Base-by-base conservation (phyloP, 2,888 invertebrate species). In the Strigamia maritima region DNA sequence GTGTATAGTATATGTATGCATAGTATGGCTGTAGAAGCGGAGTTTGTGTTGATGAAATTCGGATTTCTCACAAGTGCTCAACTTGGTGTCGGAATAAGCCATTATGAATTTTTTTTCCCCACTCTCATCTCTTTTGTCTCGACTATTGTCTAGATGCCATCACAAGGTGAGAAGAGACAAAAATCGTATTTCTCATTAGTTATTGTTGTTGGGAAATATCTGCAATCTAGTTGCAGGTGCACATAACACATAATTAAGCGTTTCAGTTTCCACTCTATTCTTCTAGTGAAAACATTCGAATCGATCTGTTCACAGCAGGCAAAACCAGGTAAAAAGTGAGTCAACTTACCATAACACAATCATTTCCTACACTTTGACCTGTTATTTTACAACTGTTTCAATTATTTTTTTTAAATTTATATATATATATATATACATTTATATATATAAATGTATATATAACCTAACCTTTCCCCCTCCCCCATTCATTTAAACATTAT, bases 141-240 rank as follows among this genome's bases (percentile, higher is more conserved):
- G 26, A 4, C 3, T 24, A 4, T 65, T 26, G 65, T 16, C 12
- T 8, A 65, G 26, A 65, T 65, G 65, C 65, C 65, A 65, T 65
- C 65, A 26, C 24, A 65, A 65, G 65, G 65, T 65, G 65, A 65
- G 65, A 26, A 38, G 16, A 10, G 65, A 65, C 65, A 16, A 65
- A 49, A 65, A 24, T 65, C 10, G 28, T 28, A 65, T 28, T 65
- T 65, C 65, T 65, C 65, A 65, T 65, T 65, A 65, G 26, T 65
- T 65, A 65, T 65, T 65, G 65, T 65, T 65, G 65, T 49, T 65
- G 65, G 12, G 65, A 26, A 26, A 26, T 65, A 65, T 65, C 65
- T 65, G 65, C 65, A 65, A 65, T 65, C 65, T 65, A 65, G 65
- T 65, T 65, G 65, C 65, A 65, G 65, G 65, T 65, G 65, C 65